Percentiles rank a stretch among this genome's conserved stretches.
phyloP scores from a whole-genome alignment of 1,140 invertebrate genomes.

The Semibalanus balanoides region DNA sequence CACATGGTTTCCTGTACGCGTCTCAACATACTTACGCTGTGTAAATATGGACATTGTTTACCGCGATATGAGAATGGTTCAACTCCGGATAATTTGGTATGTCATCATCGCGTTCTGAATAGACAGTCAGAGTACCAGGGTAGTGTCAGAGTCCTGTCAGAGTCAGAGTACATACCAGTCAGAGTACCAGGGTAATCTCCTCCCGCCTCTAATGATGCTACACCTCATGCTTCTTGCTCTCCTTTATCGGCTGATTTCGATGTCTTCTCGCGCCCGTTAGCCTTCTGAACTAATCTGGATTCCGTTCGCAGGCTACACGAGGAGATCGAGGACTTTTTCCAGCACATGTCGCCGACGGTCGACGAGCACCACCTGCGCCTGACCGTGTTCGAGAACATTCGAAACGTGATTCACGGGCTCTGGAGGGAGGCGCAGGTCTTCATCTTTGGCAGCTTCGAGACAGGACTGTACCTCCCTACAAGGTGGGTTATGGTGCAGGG shows the following conservation, averaged over 20 bases:
- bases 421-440: constrained; percentile 86
- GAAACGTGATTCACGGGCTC: constrained; percentile 63
- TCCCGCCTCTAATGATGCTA: too few species aligned
- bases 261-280: too few species aligned
- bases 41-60: too few species aligned
- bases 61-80: too few species aligned
- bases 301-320: constrained; percentile 60
- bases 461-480: constrained; percentile 86
- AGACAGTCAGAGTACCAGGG: background rate
- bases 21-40: too few species aligned
- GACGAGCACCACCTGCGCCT: constrained; percentile 74
- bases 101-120: too few species aligned
- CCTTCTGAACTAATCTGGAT: background rate
- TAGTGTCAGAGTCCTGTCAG: background rate
- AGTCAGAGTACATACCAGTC: too few species aligned
- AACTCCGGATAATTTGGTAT: too few species aligned
- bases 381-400: constrained; percentile 74
- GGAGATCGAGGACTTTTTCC: constrained; percentile 91
- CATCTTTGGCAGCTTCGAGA: constrained; percentile 89
- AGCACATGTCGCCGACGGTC: constrained; percentile 79
- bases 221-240: too few species aligned
- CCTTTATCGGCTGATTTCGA: too few species aligned
- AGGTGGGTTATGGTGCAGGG: constrained; percentile 39
- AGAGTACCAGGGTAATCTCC: too few species aligned
- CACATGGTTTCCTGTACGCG: too few species aligned